These are phyloP conservation scores for Myotis vivesi DNA, from an alignment of 2,797 vertebrate species.

Conservation along the genomic window DNA sequence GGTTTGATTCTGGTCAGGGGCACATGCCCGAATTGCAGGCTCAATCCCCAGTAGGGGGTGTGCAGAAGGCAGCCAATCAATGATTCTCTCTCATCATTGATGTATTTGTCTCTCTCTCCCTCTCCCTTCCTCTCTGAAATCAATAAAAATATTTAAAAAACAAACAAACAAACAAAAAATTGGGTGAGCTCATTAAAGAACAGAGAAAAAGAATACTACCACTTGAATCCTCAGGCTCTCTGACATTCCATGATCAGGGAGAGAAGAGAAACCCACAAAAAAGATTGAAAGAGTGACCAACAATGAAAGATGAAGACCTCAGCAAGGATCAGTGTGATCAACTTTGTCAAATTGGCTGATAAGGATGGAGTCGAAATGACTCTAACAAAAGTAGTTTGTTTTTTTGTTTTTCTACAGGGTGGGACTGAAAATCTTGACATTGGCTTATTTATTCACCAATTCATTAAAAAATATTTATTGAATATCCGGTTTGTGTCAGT, in stretches of 20 bases:
- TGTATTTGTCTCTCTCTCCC: too few species aligned
- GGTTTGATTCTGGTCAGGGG: too few species aligned
- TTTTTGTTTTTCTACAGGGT: neutral
- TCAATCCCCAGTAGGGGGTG: too few species aligned
- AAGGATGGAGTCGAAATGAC: neutral
- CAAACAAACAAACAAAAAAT: neutral
- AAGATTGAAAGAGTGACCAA: neutral
- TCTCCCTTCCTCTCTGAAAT: too few species aligned
- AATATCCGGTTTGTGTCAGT: neutral
- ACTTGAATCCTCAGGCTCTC: neutral
- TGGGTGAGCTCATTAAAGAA: neutral
- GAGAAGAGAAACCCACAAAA: neutral
- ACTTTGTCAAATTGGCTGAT: neutral
- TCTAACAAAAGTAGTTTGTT: neutral
- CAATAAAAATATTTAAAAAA: too few species aligned
- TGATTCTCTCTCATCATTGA: too few species aligned
- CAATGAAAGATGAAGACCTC: neutral
- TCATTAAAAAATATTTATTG: neutral
- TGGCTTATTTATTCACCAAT: neutral
- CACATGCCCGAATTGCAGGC: too few species aligned
- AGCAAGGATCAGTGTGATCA: neutral
- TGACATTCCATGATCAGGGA: neutral
- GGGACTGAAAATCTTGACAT: neutral
- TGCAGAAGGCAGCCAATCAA: too few species aligned
- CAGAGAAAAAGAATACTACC: neutral